Evolutionary conservation across 2,888 invertebrate species (phyloP).

Genomic region (Yponomeuta sedellus): DNA sequence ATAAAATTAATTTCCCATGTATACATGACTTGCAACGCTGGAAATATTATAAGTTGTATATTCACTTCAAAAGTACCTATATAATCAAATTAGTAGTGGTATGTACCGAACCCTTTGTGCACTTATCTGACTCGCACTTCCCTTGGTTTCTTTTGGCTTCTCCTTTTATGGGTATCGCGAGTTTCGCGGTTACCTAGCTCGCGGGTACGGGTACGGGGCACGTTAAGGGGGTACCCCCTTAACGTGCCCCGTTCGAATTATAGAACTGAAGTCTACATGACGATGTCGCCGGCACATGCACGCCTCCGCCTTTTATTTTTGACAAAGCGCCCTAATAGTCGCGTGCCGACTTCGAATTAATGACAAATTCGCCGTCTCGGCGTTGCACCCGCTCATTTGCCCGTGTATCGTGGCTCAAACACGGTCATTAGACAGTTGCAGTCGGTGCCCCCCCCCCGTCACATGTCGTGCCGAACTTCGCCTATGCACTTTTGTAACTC

Average conservation of each 20-base stretch:
- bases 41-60: too few species aligned
- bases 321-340: constrained; percentile 66
- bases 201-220: too few species aligned
- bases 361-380: constrained; percentile 64
- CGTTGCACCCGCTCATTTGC: constrained; percentile 63
- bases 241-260: constrained; percentile 67
- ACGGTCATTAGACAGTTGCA: constrained; percentile 71
- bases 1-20: too few species aligned
- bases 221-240: too few species aligned
- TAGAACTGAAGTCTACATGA: constrained; percentile 62
- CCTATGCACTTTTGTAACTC: constrained; percentile 42
- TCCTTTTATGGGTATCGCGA: too few species aligned
- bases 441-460: constrained; percentile 50
- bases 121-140: too few species aligned
- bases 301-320: constrained; percentile 53
- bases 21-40: too few species aligned
- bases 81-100: too few species aligned
- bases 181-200: too few species aligned
- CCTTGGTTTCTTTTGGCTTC: too few species aligned
- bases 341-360: constrained; percentile 69
- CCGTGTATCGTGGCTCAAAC: constrained; percentile 55
- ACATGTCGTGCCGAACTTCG: constrained; percentile 54
- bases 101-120: too few species aligned
- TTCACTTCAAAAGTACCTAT: too few species aligned
- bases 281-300: constrained; percentile 67